These are phyloP conservation scores for Troides aeacus DNA, from an alignment of 2,888 invertebrate species.

Conservation along the genomic window DNA sequence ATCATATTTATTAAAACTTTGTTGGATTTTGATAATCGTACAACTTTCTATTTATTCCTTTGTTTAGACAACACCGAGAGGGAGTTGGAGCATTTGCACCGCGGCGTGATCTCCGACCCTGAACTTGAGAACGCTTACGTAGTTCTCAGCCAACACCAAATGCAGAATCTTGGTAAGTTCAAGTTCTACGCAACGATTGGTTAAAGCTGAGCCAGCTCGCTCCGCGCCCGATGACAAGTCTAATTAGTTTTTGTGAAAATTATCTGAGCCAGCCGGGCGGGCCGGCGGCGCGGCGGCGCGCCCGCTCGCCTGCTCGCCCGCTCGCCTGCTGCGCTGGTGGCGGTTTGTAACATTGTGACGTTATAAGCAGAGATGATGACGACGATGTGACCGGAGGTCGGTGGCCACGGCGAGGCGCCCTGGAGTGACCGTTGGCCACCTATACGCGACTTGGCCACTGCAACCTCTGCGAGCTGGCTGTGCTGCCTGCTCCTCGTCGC, in stretches of 20 bases:
- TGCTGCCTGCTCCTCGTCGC: slow-evolving; percentile 35
- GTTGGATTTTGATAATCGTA: too few species aligned
- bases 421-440: slow-evolving; percentile 69
- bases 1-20: too few species aligned
- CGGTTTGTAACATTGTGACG: not conserved
- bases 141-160: slow-evolving; percentile 73
- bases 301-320: too few species aligned
- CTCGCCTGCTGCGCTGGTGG: too few species aligned
- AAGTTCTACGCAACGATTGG: not conserved
- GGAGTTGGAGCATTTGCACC: slow-evolving; percentile 65
- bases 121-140: slow-evolving; percentile 63
- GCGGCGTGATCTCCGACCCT: slow-evolving; percentile 64
- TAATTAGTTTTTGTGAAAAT: too few species aligned
- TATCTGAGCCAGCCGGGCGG: too few species aligned
- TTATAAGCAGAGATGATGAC: slow-evolving; percentile 63
- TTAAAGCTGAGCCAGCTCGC: too few species aligned
- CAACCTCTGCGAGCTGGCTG: slow-evolving; percentile 24
- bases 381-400: slow-evolving; percentile 70
- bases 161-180: slow-evolving; percentile 69
- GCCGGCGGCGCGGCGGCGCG: too few species aligned
- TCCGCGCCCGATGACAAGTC: too few species aligned
- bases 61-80: slow-evolving; percentile 59
- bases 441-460: slow-evolving; percentile 35
- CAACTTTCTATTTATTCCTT: not conserved
- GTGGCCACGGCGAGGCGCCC: slow-evolving; percentile 50